A percentile compares a stretch with the other conserved stretches of the same genome.
Evolutionary conservation across 2,113 vertebrate genomes (phyloP).

Genomic region (Girardinichthys multiradiatus): DNA sequence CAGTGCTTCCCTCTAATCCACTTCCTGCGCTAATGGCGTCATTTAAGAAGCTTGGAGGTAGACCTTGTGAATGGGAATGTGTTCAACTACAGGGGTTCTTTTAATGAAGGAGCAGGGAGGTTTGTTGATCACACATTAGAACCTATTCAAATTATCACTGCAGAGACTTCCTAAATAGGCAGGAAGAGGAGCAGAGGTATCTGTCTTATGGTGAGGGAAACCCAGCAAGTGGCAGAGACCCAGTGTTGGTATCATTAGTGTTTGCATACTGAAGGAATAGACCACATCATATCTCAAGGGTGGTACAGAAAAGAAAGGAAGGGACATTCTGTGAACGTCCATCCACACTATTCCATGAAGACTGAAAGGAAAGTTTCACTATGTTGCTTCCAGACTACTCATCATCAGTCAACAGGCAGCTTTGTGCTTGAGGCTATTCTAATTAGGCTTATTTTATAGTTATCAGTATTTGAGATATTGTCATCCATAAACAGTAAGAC

Average conservation of each 20-base stretch:
- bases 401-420: neutral
- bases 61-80: constrained; percentile 59
- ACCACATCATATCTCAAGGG: neutral
- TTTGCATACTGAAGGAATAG: constrained; percentile 18
- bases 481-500: no score
- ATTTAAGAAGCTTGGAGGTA: constrained; percentile 48
- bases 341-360: constrained; percentile 25
- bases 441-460: no score
- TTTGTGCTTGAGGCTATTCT: neutral
- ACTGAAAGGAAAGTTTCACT: constrained; percentile 18
- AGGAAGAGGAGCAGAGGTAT: constrained; percentile 40
- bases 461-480: no score
- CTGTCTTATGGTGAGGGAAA: constrained; percentile 34
- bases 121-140: constrained; percentile 66
- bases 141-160: constrained; percentile 61
- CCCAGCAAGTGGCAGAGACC: constrained; percentile 28
- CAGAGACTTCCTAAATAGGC: constrained; percentile 42
- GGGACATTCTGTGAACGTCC: constrained; percentile 1
- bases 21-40: constrained; percentile 52
- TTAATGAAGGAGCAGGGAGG: constrained; percentile 65
- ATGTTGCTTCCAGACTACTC: neutral
- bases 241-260: constrained; percentile 25
- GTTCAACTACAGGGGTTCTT: constrained; percentile 24
- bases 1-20: constrained; percentile 40
- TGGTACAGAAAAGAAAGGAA: neutral